phyloP scores from a whole-genome alignment of 2,888 invertebrate genomes.

The Nemotelus nigrinus region DNA sequence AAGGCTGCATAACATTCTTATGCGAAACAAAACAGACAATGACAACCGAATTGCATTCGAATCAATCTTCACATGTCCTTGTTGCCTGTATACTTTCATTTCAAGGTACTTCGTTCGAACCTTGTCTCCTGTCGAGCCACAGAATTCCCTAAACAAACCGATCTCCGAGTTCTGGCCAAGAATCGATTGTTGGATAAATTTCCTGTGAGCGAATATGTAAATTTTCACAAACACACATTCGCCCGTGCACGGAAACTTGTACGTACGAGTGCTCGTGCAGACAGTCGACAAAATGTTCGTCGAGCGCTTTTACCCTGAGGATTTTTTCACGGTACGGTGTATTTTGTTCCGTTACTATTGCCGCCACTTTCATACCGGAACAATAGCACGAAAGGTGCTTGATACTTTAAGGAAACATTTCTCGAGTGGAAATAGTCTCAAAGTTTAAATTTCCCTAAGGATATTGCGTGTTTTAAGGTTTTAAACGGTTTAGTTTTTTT shows the following conservation, averaged over 20 bases:
- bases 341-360: neutral
- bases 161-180: constrained; percentile 26
- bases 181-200: constrained; percentile 41
- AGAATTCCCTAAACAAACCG: constrained; percentile 32
- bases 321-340: constrained; percentile 19
- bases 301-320: constrained; percentile 39
- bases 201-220: constrained; percentile 31
- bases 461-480: constrained; percentile 26
- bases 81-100: neutral
- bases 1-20: too few relatives aligned
- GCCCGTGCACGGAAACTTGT: neutral
- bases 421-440: constrained; percentile 31
- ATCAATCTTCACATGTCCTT: too few relatives aligned
- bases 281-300: constrained; percentile 37
- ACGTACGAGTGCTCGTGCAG: too few relatives aligned
- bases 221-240: constrained; percentile 33
- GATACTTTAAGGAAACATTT: constrained; percentile 39
- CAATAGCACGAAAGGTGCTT: constrained; percentile 32
- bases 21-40: too few relatives aligned
- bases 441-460: constrained; percentile 39
- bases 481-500: constrained; percentile 12
- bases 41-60: too few relatives aligned
- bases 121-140: neutral
- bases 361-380: constrained; percentile 2
- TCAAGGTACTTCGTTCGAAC: constrained; percentile 6